Base-by-base conservation (phyloP, 1,140 invertebrate species). In the Megathymus violae region DNA sequence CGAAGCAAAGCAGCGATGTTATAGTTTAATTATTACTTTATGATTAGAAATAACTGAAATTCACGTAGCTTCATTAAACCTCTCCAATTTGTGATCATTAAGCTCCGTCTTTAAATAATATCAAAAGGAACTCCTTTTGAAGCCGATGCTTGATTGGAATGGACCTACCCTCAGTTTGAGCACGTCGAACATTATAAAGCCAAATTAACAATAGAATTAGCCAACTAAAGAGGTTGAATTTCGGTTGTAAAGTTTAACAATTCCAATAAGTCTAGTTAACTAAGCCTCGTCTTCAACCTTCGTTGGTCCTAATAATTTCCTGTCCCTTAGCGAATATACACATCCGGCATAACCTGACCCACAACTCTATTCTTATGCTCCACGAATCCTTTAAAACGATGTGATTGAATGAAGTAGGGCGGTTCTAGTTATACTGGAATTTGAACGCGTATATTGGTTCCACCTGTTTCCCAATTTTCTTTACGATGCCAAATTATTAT, bases 131-230 rank as follows among this genome's bases (percentile, higher is more conserved):
- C 51, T 31, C 27, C 27, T 13, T 17, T 14, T 13, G 10, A 13
- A 15, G 19, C 22, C 14, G 25, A 43, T 22, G 38, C 38, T 43
- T 56, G 52, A 56, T 56, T 56, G 52, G 52, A 40, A 52, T 6
- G 14, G 44, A 56, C 13, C 19, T 16, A 9, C 38, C 52, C 52
- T 27, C 44, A 25, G 40, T 17, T 44, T 27, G 40, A 56, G 40
- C 40, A 31, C 38, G 38, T 56, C 52, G 38, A 56, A 56, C 15
- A 40, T 56, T 56, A 56, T 56, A 44, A 56, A 56, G 40, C 52
- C 52, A 43, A 56, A 56, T 44, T 56, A 56, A 56, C 52, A 56
- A 56, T 44, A 38, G 40, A 56, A 56, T 56, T 56, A 44, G 22
- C 34, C 40, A 27, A 44, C 40, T 44, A 56, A 44, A 25, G 38